A percentile compares a stretch with the other conserved stretches of the same genome.
These are phyloP conservation scores for Eudemis profundana DNA, from an alignment of 2,888 invertebrate genomes.

Conservation along the genomic window DNA sequence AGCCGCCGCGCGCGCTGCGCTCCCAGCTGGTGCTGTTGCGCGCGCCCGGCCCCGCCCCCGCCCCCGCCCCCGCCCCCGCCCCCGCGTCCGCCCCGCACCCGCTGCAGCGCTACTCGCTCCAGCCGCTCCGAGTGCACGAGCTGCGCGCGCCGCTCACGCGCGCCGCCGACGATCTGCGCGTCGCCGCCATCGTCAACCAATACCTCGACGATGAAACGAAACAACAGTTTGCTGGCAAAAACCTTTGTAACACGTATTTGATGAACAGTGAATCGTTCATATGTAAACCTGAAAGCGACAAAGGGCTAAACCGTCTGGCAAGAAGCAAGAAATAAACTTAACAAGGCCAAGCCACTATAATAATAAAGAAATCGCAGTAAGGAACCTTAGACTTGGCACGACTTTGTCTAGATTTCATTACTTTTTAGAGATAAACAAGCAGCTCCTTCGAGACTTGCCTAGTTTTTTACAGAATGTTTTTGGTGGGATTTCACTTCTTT, in stretches of 20 bases:
- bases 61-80: constrained; percentile 39
- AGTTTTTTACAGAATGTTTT: too few relatives aligned
- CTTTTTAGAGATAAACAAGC: too few relatives aligned
- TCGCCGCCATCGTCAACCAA: constrained; percentile 59
- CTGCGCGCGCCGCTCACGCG: constrained; percentile 52
- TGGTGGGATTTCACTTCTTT: too few relatives aligned
- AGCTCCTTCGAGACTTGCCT: too few relatives aligned
- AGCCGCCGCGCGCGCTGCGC: constrained; percentile 48
- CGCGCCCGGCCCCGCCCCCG: too few relatives aligned
- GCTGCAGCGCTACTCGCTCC: constrained; percentile 54
- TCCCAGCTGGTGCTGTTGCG: constrained; percentile 59
- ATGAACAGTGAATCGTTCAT: constrained; percentile 1
- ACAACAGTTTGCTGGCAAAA: constrained; percentile 55
- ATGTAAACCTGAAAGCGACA: neutral
- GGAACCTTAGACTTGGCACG: too few relatives aligned
- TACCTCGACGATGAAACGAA: constrained; percentile 56
- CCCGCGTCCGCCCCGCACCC: neutral
- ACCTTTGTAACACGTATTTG: constrained; percentile 61
- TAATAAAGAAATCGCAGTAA: too few relatives aligned
- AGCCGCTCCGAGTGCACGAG: constrained; percentile 52
- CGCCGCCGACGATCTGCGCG: constrained; percentile 53
- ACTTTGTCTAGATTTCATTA: too few relatives aligned
- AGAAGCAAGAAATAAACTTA: too few relatives aligned
- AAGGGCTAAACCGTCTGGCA: too few relatives aligned
- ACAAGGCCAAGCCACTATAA: too few relatives aligned